Conservation (phyloP, 2,113 vertebrate species). For the Lathamus discolor region DNA sequence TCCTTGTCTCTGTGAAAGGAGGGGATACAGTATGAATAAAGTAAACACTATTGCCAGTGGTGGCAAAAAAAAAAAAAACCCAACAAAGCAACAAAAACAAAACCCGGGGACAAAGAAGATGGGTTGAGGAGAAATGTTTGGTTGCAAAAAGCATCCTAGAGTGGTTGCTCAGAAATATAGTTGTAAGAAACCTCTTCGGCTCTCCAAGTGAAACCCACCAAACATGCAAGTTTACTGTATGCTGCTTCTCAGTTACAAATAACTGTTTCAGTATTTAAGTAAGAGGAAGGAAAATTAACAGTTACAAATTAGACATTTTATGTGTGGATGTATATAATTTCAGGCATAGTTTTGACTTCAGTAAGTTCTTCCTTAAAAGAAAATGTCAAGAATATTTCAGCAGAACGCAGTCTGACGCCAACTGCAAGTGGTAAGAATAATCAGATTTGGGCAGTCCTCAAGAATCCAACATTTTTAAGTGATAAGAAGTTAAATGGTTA, state of each 20-base stretch:
- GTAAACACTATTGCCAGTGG: background rate
- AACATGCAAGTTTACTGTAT: background rate
- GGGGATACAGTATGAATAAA: constrained; percentile 65
- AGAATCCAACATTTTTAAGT: background rate
- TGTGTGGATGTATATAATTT: background rate
- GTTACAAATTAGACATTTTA: background rate
- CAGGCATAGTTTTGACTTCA: background rate
- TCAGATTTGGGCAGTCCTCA: background rate
- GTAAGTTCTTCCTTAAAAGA: background rate
- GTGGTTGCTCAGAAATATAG: background rate
- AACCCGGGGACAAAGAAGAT: background rate
- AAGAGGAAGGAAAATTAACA: background rate
- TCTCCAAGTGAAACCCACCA: background rate
- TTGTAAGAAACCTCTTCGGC: background rate
- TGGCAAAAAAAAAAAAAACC: background rate
- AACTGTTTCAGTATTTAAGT: background rate
- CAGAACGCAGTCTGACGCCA: background rate
- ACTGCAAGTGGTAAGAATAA: background rate
- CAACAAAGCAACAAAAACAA: background rate
- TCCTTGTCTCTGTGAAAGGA: constrained; percentile 75
- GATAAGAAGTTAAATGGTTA: background rate
- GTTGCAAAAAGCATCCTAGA: constrained; percentile 61
- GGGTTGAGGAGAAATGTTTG: constrained; percentile 27
- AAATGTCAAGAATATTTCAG: background rate
- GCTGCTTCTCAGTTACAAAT: background rate